A percentile compares a stretch with the other conserved stretches of the same genome.
These are phyloP conservation scores for Anabacerthia variegaticeps DNA, from an alignment of 2,797 vertebrate species.

Conservation along the genomic window DNA sequence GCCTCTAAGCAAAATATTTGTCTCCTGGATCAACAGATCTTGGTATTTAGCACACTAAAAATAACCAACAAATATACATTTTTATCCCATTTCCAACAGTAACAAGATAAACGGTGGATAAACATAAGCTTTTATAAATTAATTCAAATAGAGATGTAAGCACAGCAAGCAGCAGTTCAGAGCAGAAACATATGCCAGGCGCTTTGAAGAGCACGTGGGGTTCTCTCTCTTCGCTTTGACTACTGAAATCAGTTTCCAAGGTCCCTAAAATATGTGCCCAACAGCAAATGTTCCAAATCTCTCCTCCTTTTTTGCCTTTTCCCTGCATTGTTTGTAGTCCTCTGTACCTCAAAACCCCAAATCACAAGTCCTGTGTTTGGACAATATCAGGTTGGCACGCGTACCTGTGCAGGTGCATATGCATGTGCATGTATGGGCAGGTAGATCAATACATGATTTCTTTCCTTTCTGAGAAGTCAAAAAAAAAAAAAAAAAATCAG, in stretches of 20 bases:
- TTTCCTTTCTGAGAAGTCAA: background rate
- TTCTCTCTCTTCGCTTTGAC: background rate
- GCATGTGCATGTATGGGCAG: background rate
- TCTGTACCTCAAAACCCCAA: background rate
- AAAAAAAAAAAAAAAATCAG: background rate
- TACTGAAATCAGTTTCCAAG: background rate
- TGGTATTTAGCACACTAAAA: background rate
- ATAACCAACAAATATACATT: background rate
- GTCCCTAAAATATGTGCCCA: fast-evolving
- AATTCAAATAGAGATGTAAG: background rate
- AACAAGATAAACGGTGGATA: background rate
- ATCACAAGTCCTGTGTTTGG: background rate
- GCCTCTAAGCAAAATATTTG: background rate
- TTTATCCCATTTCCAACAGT: background rate
- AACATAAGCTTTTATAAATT: background rate
- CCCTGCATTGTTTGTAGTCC: too few relatives aligned
- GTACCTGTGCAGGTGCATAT: background rate
- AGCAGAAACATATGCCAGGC: background rate
- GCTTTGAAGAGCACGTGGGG: fast-evolving
- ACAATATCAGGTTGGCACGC: background rate
- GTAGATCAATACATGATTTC: background rate
- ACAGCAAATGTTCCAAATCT: background rate
- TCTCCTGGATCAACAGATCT: background rate
- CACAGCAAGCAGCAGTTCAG: background rate
- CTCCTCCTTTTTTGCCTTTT: background rate